Evolutionary conservation across 1,140 invertebrate genomes (phyloP).

Genomic region (Drosophila persimilis): DNA sequence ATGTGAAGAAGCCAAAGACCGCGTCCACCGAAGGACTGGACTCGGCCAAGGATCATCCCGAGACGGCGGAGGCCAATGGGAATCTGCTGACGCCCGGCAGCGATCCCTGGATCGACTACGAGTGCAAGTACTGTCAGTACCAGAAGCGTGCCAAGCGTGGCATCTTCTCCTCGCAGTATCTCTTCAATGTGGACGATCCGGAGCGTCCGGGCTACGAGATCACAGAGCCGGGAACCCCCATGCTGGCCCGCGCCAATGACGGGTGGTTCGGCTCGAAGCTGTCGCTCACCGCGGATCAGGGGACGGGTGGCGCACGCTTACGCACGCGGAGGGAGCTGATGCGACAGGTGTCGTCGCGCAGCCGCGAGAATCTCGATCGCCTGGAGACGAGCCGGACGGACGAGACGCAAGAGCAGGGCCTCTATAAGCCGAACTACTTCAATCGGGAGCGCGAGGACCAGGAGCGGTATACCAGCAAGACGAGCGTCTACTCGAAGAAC

Average conservation of each 20-base stretch:
- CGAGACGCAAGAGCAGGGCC: neutral
- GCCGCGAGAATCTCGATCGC: constrained; percentile 61
- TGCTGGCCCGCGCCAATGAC: constrained; percentile 87
- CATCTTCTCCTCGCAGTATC: constrained; percentile 86
- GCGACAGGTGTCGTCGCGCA: constrained; percentile 62
- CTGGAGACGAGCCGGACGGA: constrained; percentile 29
- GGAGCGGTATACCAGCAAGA: constrained; percentile 65
- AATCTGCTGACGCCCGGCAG: constrained; percentile 34
- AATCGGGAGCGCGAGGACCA: constrained; percentile 82
- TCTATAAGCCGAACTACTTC: constrained; percentile 82
- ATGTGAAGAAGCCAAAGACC: constrained; percentile 80
- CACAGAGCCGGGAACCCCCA: constrained; percentile 86
- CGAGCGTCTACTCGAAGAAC: constrained; percentile 63
- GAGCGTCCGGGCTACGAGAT: constrained; percentile 86
- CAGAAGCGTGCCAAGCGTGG: constrained; percentile 79
- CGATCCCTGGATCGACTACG: constrained; percentile 82
- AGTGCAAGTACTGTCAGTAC: constrained; percentile 76
- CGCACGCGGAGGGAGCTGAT: constrained; percentile 84
- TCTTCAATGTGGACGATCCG: constrained; percentile 87
- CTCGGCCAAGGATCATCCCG: constrained; percentile 28
- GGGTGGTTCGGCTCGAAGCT: constrained; percentile 85
- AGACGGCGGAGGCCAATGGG: constrained; percentile 56
- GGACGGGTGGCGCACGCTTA: constrained; percentile 80
- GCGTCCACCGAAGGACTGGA: neutral
- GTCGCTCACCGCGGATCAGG: constrained; percentile 83